phyloP scores from a whole-genome alignment of 2,113 vertebrate species.

The Athene cunicularia region DNA sequence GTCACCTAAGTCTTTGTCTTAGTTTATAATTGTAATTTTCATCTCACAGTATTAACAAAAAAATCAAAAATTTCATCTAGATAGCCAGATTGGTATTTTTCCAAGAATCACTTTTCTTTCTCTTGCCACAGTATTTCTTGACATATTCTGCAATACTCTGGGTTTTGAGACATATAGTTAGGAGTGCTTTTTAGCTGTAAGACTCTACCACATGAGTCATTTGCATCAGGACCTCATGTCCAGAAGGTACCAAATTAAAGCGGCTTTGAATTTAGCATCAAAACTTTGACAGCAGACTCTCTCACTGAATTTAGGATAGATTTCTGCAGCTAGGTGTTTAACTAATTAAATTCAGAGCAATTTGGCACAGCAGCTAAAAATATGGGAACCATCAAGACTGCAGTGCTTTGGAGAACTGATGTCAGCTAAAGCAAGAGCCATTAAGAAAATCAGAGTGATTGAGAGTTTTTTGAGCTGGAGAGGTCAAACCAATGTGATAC shows the following conservation, averaged over 20 bases:
- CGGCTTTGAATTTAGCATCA: background rate
- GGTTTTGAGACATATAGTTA: background rate
- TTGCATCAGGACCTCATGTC: background rate
- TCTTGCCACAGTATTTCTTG: background rate
- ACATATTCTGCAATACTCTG: background rate
- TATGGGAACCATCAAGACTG: background rate
- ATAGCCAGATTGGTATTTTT: background rate
- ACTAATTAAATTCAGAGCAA: background rate
- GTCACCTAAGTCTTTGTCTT: background rate
- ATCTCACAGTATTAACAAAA: background rate
- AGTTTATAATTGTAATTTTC: background rate
- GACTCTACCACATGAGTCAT: background rate
- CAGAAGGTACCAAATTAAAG: background rate
- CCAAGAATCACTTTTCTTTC: background rate
- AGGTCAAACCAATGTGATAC: background rate
- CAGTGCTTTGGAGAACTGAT: background rate
- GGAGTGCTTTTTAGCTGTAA: background rate
- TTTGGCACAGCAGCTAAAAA: constrained; percentile 19
- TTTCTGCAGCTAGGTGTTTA: background rate
- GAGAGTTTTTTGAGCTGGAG: background rate
- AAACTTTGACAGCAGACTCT: background rate
- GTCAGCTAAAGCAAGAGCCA: background rate
- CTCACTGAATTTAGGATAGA: background rate
- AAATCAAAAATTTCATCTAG: background rate
- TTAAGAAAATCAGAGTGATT: background rate